These are phyloP conservation scores for Astreopora myriophthalma DNA, from an alignment of 64 coral and sea anemone genomes.

Conservation along the genomic window DNA sequence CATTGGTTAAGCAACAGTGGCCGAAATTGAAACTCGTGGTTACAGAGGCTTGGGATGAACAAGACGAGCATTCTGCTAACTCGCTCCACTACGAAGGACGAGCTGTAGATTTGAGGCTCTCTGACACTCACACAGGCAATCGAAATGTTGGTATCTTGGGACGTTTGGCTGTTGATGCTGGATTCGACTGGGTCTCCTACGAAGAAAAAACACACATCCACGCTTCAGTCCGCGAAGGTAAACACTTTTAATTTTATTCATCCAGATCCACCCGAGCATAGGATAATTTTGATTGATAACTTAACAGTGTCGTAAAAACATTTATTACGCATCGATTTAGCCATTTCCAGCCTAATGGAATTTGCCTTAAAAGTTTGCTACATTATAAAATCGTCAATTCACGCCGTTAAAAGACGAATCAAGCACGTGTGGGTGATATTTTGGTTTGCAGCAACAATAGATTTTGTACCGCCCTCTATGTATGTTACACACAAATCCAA, in stretches of 20 bases:
- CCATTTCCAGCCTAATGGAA: background rate
- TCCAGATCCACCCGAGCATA: background rate
- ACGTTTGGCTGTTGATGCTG: conserved; percentile 81
- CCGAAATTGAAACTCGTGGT: conserved; percentile 67
- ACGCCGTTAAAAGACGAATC: background rate
- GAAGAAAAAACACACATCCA: conserved; percentile 70
- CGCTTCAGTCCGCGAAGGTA: conserved; percentile 87
- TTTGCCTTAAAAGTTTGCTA: background rate
- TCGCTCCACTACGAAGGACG: conserved; percentile 94
- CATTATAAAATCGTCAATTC: background rate
- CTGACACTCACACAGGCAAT: conserved; percentile 68
- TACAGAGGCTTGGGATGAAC: conserved; percentile 90
- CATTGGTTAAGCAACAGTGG: conserved; percentile 71
- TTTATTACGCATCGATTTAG: background rate
- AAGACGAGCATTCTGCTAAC: conserved; percentile 55
- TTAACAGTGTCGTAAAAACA: background rate
- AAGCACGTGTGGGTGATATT: background rate
- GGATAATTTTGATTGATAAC: background rate
- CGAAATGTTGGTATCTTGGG: conserved; percentile 69
- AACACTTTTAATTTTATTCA: conserved; percentile 55
- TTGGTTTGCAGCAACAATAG: conserved; percentile 6
- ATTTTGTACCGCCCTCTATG: background rate
- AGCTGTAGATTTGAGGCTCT: conserved; percentile 82
- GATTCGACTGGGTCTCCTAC: conserved; percentile 90
- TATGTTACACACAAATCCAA: conserved; percentile 22